A percentile compares a stretch with the other conserved stretches of the same genome.
Evolutionary conservation across 2,797 vertebrate genomes (phyloP).

Genomic region (Hippoglossus hippoglossus): DNA sequence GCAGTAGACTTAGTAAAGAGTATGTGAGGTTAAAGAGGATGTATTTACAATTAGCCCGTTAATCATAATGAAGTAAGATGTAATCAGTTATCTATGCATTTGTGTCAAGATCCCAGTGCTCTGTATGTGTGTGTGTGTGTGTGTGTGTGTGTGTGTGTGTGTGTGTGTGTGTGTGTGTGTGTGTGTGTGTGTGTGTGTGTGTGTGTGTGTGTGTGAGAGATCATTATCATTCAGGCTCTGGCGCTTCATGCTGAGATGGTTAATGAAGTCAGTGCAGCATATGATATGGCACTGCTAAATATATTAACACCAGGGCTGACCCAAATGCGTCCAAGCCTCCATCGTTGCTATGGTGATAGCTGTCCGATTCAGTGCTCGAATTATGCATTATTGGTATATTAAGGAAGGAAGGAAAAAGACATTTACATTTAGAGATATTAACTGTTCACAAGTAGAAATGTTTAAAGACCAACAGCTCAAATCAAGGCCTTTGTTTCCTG

Average conservation of each 20-base stretch:
- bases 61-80: constrained; percentile 48
- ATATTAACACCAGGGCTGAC: constrained; percentile 54
- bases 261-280: constrained; percentile 74
- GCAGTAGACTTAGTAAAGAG: constrained; percentile 25
- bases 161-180: constrained; percentile 36
- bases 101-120: constrained; percentile 18
- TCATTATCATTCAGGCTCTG: constrained; percentile 71
- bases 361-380: not conserved
- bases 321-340: not conserved
- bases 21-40: constrained; percentile 19
- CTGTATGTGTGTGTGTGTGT: constrained; percentile 35
- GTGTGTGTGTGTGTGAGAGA: constrained; percentile 34
- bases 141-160: constrained; percentile 38
- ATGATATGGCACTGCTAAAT: constrained; percentile 73
- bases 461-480: too few relatives aligned
- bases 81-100: constrained; percentile 60
- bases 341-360: not conserved
- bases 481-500: too few relatives aligned
- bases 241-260: constrained; percentile 70
- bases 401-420: not conserved
- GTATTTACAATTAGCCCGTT: constrained; percentile 37
- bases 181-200: constrained; percentile 38
- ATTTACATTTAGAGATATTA: too few relatives aligned
- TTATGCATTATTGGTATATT: not conserved
- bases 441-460: too few relatives aligned